A percentile compares a stretch with the other conserved stretches of the same genome.
Evolutionary conservation across 2,113 vertebrate species (phyloP).

Genomic region (Sapajus apella): DNA sequence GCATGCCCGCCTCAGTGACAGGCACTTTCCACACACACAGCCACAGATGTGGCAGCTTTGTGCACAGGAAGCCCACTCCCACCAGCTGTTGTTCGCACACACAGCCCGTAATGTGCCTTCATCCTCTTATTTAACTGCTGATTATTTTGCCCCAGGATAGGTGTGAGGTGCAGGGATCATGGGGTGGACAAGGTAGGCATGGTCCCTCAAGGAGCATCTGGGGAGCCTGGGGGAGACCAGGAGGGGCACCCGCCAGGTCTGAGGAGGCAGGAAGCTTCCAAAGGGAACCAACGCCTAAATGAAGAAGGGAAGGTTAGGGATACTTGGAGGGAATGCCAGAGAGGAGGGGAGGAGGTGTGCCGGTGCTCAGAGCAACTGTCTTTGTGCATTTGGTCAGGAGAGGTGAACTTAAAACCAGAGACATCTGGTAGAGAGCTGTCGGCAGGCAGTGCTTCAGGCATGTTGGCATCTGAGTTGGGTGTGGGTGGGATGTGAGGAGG

Average conservation of each 20-base stretch:
- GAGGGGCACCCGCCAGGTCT: background rate
- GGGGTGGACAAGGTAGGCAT: background rate
- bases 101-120: rapidly evolving
- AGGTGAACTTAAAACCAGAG: background rate
- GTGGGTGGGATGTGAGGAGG: background rate
- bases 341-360: too few species aligned
- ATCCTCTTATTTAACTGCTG: background rate
- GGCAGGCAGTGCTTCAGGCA: rapidly evolving
- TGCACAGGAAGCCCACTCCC: rapidly evolving
- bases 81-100: background rate
- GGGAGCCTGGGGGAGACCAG: background rate
- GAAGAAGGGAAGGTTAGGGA: background rate
- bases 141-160: background rate
- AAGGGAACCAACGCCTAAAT: background rate
- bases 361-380: background rate
- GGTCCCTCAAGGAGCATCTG: background rate
- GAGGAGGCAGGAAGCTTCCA: background rate
- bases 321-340: background rate
- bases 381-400: background rate
- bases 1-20: background rate
- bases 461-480: background rate
- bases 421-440: background rate
- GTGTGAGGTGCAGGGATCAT: background rate
- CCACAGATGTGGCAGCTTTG: background rate
- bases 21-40: background rate